Conservation (phyloP, 2,888 invertebrate genomes). For the Caenorhabditis afra region DNA sequence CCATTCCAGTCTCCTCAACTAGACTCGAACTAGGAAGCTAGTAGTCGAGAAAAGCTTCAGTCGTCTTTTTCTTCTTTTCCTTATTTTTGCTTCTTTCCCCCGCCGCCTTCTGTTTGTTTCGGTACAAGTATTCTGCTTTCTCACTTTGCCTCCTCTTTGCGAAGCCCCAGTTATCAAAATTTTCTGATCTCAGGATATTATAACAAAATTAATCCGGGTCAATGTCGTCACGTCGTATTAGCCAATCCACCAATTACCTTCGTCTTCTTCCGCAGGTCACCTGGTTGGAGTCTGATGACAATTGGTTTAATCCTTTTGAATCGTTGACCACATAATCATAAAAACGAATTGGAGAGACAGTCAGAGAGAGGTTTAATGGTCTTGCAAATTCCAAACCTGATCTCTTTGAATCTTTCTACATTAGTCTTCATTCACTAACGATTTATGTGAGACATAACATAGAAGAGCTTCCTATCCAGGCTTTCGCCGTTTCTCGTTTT, state of each 20-base stretch:
- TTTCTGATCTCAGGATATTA: no score
- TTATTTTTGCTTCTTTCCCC: not conserved
- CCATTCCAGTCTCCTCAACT: no score
- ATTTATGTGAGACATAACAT: constrained; percentile 28
- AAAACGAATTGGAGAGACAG: constrained; percentile 38
- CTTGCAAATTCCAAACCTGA: constrained; percentile 50
- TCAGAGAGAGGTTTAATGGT: constrained; percentile 40
- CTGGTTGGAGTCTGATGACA: constrained; percentile 34
- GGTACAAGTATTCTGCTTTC: constrained; percentile 1
- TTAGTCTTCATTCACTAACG: constrained; percentile 4
- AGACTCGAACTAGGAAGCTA: no score
- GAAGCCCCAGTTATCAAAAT: no score
- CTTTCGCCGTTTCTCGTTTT: no score
- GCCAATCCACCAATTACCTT: constrained; percentile 51
- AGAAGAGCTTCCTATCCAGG: constrained; percentile 1
- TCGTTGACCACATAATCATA: constrained; percentile 46
- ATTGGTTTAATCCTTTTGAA: constrained; percentile 8
- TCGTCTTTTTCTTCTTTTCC: no score
- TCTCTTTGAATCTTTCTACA: constrained; percentile 15
- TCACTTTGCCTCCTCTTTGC: not conserved
- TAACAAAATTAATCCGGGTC: no score
- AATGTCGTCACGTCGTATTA: constrained; percentile 44
- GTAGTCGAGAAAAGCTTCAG: no score
- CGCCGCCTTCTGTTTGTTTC: constrained; percentile 24
- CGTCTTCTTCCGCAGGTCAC: constrained; percentile 43